Percentiles rank a stretch among this genome's conserved stretches.
Conservation (phyloP, 2,888 invertebrate species). For the Sarcophaga carnaria region DNA sequence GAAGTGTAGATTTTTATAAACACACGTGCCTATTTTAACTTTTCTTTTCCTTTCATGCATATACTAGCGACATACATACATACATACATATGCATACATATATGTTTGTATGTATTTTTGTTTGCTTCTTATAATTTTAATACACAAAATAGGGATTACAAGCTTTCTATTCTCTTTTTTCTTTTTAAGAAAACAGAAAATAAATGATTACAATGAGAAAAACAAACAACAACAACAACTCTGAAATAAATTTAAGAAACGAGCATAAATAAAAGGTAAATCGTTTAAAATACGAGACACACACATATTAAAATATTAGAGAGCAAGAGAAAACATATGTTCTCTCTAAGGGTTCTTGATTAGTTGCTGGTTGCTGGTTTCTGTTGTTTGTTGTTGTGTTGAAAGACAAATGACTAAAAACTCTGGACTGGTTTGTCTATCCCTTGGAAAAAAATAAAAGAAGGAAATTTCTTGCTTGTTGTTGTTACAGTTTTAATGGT, state of each 20-base stretch:
- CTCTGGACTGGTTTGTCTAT: background rate
- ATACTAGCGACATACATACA: too few species aligned
- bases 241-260: background rate
- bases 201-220: background rate
- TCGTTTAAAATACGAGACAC: background rate
- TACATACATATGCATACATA: too few species aligned
- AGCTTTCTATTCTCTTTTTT: too few species aligned
- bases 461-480: background rate
- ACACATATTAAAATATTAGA: background rate
- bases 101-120: too few species aligned
- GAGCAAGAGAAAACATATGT: slow-evolving; percentile 55
- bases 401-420: background rate
- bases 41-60: background rate
- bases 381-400: background rate
- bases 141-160: slow-evolving; percentile 5
- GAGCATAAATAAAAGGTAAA: background rate
- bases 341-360: slow-evolving; percentile 55
- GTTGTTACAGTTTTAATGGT: background rate
- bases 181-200: too few species aligned
- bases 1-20: slow-evolving; percentile 43
- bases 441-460: too few species aligned
- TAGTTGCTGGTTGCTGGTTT: background rate
- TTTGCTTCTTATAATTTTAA: background rate
- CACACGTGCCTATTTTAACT: slow-evolving; percentile 50
- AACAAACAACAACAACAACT: background rate